phyloP scores from a whole-genome alignment of 2,113 vertebrate species.

The Aspidoscelis tigris region DNA sequence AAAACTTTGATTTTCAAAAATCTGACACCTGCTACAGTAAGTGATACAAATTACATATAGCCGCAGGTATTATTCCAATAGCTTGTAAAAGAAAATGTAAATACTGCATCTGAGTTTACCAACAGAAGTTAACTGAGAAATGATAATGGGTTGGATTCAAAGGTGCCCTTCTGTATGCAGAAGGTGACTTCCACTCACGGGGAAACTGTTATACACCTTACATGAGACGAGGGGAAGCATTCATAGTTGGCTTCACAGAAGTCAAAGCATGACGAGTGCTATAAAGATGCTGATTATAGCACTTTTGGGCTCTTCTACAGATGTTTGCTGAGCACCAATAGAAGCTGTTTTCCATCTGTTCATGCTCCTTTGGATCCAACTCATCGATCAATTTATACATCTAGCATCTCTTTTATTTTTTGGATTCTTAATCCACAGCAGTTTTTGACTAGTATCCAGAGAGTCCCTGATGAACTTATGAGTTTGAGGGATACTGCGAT shows the following conservation, averaged over 20 bases:
- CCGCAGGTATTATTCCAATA: not conserved
- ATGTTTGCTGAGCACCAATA: not conserved
- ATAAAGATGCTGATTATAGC: too few relatives aligned
- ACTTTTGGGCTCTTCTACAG: not conserved
- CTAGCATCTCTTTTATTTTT: not conserved
- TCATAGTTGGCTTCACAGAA: not conserved
- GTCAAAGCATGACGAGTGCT: not conserved
- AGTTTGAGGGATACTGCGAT: not conserved
- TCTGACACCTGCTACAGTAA: conserved; percentile 14
- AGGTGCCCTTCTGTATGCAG: not conserved
- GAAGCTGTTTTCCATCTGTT: not conserved
- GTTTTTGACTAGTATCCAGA: not conserved
- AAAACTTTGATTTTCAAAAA: conserved; percentile 36
- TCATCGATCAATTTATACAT: not conserved
- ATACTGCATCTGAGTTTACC: not conserved
- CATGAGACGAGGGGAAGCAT: not conserved
- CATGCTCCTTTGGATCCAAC: not conserved
- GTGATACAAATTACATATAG: not conserved
- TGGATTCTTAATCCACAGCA: not conserved
- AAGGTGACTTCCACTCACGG: not conserved
- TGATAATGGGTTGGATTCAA: not conserved
- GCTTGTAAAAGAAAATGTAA: not conserved
- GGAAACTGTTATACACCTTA: not conserved
- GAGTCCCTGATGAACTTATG: not conserved
- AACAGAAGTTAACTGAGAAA: not conserved